Percentiles rank a stretch among this genome's conserved stretches.
Evolutionary conservation across 2,888 invertebrate species (phyloP).

Genomic region (Eupithecia insigniata): DNA sequence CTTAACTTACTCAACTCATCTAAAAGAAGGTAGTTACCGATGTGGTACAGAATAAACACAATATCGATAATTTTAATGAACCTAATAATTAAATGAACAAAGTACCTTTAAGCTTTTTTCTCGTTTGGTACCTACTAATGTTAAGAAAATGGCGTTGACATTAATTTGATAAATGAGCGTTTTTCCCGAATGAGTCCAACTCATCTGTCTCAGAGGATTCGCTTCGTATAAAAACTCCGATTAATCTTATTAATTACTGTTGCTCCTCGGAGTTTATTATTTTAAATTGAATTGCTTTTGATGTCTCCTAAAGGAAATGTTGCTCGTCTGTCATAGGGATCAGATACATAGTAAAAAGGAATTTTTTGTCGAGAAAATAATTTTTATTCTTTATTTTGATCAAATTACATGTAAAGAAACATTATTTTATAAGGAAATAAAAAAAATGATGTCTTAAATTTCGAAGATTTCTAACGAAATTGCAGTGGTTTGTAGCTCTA

Average conservation of each 20-base stretch:
- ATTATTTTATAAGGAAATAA: too few relatives aligned
- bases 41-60: neutral
- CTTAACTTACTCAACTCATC: too few relatives aligned
- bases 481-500: neutral
- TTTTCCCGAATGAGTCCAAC: slow-evolving; percentile 9
- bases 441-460: neutral
- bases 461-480: neutral
- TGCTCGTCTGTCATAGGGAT: neutral
- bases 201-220: slow-evolving; percentile 13
- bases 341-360: neutral
- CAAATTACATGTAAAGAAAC: neutral
- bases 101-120: neutral
- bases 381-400: neutral
- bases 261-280: slow-evolving; percentile 39
- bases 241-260: slow-evolving; percentile 39
- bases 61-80: neutral
- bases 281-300: slow-evolving; percentile 38
- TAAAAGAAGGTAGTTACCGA: too few relatives aligned
- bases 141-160: slow-evolving; percentile 9
- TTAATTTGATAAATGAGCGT: slow-evolving; percentile 21
- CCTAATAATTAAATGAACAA: neutral
- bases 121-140: neutral
- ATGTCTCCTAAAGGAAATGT: slow-evolving; percentile 17
- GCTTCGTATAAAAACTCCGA: slow-evolving; percentile 26
- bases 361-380: neutral